Base-by-base conservation (phyloP, 2,888 invertebrate genomes). In the Notocelia uddmanniana region DNA sequence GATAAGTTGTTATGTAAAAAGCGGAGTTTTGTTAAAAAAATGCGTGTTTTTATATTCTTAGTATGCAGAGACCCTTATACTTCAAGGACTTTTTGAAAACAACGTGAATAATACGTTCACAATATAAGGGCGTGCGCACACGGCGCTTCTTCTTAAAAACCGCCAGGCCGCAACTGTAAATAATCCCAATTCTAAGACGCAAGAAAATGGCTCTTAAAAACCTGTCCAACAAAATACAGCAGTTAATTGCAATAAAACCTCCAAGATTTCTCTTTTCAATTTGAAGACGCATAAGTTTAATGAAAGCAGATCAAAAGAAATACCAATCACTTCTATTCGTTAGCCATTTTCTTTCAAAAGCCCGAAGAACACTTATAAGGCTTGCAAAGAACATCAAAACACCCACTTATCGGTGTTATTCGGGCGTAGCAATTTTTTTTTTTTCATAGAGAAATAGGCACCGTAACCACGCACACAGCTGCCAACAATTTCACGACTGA, bases 111-210 rank as follows among this genome's bases (percentile, higher is more conserved):
- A 62, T 19, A 23, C 23, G 34, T 62, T 62, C 48, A 54, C 55
- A 8, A 37, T 10, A 21, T 57, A 73, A 76, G 71, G 80, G 80
- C 81, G 83, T 82, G 81, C 83, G 81, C 77, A 85, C 84, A 85
- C 84, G 81, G 81, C 84, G 83, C 83, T 82, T 78, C 80, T 78
- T 64, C 73, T 74, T 55, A 26, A 60, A 60, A 62, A 72, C 72
- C 68, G 62, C 68, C 50, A 52, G 66, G 55, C 72, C 18, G 67
- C 72, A 68, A 57, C 71, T 71, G 71, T 60, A 71, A 71, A 71
- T 71, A 71, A 67, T 72, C 37, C 59, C 68, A 72, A 68, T 60
- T 55, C 57, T 72, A 67, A n/a, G n/a, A n/a, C 37, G 37, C n/a
- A 62, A 72, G 72, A 62, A 72, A 68, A 68, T 72, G 68, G 72